These are phyloP conservation scores for Loripinus fragilis DNA, from an alignment of 2,888 invertebrate genomes.

Conservation along the genomic window DNA sequence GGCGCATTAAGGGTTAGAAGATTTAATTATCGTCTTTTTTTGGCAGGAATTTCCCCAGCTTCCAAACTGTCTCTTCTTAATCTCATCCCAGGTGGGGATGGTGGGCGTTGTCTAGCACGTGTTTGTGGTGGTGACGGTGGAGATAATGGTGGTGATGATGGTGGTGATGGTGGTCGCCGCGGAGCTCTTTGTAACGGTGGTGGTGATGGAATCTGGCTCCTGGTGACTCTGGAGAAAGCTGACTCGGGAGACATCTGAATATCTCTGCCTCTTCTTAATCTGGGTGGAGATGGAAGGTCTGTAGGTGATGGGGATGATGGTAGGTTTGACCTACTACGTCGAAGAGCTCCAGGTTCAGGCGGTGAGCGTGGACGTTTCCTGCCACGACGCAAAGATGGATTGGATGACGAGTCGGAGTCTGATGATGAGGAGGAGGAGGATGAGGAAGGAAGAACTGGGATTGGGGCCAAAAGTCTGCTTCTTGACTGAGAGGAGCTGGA, in stretches of 20 bases:
- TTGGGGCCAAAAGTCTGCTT: not conserved
- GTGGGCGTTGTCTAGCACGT: conserved; percentile 25
- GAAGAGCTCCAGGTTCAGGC: not conserved
- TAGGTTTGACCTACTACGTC: not conserved
- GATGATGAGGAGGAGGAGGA: conserved; percentile 15
- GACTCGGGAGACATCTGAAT: conserved; percentile 24
- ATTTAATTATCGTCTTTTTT: conserved; percentile 28
- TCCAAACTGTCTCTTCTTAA: conserved; percentile 37
- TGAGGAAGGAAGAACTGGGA: too few relatives aligned
- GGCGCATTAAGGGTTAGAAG: too few relatives aligned
- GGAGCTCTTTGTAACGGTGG: conserved; percentile 6
- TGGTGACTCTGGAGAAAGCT: not conserved
- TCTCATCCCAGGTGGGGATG: conserved; percentile 27
- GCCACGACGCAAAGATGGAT: not conserved
- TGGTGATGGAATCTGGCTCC: not conserved
- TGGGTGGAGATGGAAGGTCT: conserved; percentile 19
- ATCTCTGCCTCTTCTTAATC: conserved; percentile 18
- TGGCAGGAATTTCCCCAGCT: conserved; percentile 35
- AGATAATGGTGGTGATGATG: not conserved
- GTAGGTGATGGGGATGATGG: conserved; percentile 3
- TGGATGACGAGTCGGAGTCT: conserved; percentile 4
- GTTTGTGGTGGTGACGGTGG: not conserved
- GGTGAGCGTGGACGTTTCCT: not conserved
- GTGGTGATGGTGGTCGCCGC: not conserved
- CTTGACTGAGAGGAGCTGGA: not conserved